These are phyloP conservation scores for mouse (Mus musculus) DNA, from an alignment of 2,113 vertebrate species.

Conservation along the genomic window DNA sequence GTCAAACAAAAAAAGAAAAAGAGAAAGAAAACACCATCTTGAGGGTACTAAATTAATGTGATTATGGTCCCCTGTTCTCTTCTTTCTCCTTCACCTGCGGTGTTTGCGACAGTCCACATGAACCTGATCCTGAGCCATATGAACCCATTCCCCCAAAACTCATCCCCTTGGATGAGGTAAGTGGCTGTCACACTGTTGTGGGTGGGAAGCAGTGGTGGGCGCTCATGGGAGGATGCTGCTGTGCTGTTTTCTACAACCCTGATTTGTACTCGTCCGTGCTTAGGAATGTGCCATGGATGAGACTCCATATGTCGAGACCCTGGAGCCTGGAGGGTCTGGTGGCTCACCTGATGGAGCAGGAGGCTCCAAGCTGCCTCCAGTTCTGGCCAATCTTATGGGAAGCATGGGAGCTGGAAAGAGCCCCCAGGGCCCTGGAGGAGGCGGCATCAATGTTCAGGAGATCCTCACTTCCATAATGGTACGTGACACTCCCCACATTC, in stretches of 20 bases:
- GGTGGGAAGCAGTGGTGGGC: too few relatives aligned
- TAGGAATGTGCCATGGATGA: slow-evolving; percentile 91
- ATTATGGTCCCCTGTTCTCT: too few relatives aligned
- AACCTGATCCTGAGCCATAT: slow-evolving; percentile 94
- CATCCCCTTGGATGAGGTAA: slow-evolving; percentile 92
- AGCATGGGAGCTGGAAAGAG: slow-evolving; percentile 89
- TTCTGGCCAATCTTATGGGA: slow-evolving; percentile 95
- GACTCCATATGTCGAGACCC: slow-evolving; percentile 86
- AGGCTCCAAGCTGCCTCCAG: slow-evolving; percentile 93
- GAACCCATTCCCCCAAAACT: slow-evolving; percentile 93
- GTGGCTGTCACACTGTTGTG: too few relatives aligned
- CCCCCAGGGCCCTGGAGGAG: slow-evolving; percentile 87
- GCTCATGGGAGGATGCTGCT: too few relatives aligned
- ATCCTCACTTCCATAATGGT: slow-evolving; percentile 97
- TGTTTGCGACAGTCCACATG: slow-evolving; percentile 87
- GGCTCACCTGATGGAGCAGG: slow-evolving; percentile 81
- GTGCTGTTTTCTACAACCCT: too few relatives aligned
- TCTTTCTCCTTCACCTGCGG: too few relatives aligned
- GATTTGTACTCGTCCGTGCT: too few relatives aligned
- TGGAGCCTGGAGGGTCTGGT: slow-evolving; percentile 85
- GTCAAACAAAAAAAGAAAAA: too few relatives aligned
- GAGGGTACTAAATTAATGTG: too few relatives aligned
- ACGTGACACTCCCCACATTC: neutral
- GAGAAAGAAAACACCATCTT: too few relatives aligned
- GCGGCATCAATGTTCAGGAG: slow-evolving; percentile 94